These are phyloP conservation scores for Micrasema longulum DNA, from an alignment of 1,140 invertebrate genomes.

Conservation along the genomic window DNA sequence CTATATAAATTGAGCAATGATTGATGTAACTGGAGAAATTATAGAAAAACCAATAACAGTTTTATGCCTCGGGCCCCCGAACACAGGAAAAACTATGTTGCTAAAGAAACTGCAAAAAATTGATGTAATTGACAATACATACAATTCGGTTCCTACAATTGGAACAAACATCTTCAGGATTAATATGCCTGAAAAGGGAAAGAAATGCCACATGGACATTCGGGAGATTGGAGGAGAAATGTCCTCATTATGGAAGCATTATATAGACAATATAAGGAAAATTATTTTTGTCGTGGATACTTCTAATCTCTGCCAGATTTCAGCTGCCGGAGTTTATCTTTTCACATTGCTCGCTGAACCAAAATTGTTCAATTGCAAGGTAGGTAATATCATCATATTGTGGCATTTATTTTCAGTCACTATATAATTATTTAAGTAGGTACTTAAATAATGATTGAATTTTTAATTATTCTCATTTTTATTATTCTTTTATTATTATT, in stretches of 20 bases:
- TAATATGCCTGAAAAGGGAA: conserved; percentile 67
- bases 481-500: too few relatives aligned
- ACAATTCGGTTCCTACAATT: conserved; percentile 80
- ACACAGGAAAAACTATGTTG: conserved; percentile 85
- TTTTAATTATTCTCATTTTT: too few relatives aligned
- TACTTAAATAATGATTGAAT: too few relatives aligned
- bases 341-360: conserved; percentile 81
- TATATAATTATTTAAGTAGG: too few relatives aligned
- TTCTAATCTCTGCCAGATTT: conserved; percentile 84
- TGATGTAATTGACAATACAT: conserved; percentile 76
- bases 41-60: conserved; percentile 61
- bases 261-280: conserved; percentile 76
- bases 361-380: conserved; percentile 72
- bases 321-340: conserved; percentile 80
- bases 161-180: conserved; percentile 81
- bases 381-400: conserved; percentile 59
- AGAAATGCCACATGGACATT: conserved; percentile 62
- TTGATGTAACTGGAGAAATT: conserved; percentile 13
- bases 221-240: conserved; percentile 83
- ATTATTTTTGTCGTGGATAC: conserved; percentile 83
- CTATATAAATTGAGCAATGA: too few relatives aligned
- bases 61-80: conserved; percentile 80
- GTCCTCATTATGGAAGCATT: conserved; percentile 82
- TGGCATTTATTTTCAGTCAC: too few relatives aligned
- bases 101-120: conserved; percentile 78